Percentiles rank a stretch among this genome's conserved stretches.
Conservation (phyloP, 2,797 vertebrate genomes). For the Ibycter americanus region DNA sequence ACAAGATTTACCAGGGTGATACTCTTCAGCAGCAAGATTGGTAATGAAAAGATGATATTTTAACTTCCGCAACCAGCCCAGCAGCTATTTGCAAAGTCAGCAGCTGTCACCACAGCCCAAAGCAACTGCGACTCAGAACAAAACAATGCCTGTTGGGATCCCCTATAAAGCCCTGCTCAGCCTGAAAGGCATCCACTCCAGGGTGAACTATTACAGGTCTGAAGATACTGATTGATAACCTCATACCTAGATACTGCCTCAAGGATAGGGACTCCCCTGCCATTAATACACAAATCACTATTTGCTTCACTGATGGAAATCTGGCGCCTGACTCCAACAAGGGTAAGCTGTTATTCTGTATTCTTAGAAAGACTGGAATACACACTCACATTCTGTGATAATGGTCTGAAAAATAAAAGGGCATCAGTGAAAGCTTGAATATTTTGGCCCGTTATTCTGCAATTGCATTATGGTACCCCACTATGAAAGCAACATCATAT, state of each 20-base stretch:
- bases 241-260: not conserved
- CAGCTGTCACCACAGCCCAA: not conserved
- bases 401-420: not conserved
- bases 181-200: not conserved
- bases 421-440: not conserved
- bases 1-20: not conserved
- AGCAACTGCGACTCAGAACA: not conserved
- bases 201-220: not conserved
- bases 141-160: not conserved
- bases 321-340: not conserved
- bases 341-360: not conserved
- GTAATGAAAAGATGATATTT: not conserved
- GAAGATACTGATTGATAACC: not conserved
- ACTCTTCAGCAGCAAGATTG: not conserved
- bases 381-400: not conserved
- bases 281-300: not conserved
- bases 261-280: not conserved
- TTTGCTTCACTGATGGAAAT: not conserved
- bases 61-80: not conserved
- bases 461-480: not conserved
- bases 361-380: not conserved
- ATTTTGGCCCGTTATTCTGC: not conserved
- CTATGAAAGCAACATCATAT: not conserved
- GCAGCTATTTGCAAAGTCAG: not conserved
- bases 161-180: not conserved